phyloP scores from a whole-genome alignment of 2,797 vertebrate genomes.

The Antrozous pallidus region DNA sequence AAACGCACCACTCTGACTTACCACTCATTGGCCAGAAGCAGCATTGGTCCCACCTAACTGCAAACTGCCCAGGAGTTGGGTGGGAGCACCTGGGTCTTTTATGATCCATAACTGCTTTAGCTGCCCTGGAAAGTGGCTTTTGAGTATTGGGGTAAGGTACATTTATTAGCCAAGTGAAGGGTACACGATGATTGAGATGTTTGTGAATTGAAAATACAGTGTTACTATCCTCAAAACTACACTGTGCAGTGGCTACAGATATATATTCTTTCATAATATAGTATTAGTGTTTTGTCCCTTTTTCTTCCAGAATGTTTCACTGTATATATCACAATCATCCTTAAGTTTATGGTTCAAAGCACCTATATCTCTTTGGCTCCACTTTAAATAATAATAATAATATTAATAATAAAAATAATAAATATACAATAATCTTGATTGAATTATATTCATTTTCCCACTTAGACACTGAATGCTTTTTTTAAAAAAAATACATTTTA shows the following conservation, averaged over 20 bases:
- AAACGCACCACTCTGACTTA: background rate
- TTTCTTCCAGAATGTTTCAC: background rate
- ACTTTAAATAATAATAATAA: background rate
- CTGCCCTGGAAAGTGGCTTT: background rate
- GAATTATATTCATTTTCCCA: constrained; percentile 8
- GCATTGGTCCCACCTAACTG: background rate
- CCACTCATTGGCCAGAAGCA: background rate
- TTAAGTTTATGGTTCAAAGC: background rate
- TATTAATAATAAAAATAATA: too few species aligned
- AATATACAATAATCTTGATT: background rate
- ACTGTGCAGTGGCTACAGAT: background rate
- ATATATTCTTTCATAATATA: background rate
- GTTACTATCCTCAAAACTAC: background rate
- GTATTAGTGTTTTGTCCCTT: background rate
- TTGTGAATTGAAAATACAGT: background rate
- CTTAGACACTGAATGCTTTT: background rate
- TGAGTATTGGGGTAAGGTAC: background rate
- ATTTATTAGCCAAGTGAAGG: background rate
- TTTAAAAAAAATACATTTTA: too few species aligned
- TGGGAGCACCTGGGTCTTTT: too few species aligned
- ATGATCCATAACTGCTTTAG: background rate
- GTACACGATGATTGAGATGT: background rate
- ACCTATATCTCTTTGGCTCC: background rate
- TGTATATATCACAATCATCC: background rate
- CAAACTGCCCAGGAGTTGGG: background rate